Conservation (phyloP, 2,797 vertebrate genomes). For the Schizopygopsis malacanthus region DNA sequence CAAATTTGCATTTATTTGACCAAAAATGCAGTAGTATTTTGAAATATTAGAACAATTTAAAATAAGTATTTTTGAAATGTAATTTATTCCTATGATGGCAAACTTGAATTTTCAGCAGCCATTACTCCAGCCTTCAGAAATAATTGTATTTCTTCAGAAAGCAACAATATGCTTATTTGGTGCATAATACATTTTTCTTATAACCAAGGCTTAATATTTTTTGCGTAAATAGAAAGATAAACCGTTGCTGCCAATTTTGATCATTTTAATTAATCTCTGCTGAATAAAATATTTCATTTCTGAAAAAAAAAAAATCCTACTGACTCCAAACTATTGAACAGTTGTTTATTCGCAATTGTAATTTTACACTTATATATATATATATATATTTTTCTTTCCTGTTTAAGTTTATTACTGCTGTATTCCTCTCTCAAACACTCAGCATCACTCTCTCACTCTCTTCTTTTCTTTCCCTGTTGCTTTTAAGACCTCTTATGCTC, state of each 20-base stretch:
- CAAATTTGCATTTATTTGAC: not conserved
- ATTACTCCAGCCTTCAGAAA: not conserved
- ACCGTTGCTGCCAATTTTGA: not conserved
- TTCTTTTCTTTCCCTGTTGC: conserved; percentile 49
- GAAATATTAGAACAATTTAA: not conserved
- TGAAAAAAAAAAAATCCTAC: not conserved
- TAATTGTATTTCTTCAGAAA: not conserved
- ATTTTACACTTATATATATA: not conserved
- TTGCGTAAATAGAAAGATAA: not conserved
- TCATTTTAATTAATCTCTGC: not conserved
- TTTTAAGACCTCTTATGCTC: conserved; percentile 66
- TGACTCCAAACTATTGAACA: not conserved
- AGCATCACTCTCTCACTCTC: conserved; percentile 22
- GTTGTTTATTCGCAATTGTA: not conserved
- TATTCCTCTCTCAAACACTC: not conserved
- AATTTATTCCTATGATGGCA: not conserved
- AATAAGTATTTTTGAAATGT: not conserved
- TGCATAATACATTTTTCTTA: not conserved
- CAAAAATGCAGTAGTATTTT: not conserved
- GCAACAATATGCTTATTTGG: not conserved
- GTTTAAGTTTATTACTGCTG: not conserved
- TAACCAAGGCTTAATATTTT: not conserved
- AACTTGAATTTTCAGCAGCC: not conserved
- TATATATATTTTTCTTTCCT: not conserved
- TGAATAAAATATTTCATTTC: not conserved